Base-by-base conservation (phyloP, 2,888 invertebrate species). In the Eupithecia subumbrata region DNA sequence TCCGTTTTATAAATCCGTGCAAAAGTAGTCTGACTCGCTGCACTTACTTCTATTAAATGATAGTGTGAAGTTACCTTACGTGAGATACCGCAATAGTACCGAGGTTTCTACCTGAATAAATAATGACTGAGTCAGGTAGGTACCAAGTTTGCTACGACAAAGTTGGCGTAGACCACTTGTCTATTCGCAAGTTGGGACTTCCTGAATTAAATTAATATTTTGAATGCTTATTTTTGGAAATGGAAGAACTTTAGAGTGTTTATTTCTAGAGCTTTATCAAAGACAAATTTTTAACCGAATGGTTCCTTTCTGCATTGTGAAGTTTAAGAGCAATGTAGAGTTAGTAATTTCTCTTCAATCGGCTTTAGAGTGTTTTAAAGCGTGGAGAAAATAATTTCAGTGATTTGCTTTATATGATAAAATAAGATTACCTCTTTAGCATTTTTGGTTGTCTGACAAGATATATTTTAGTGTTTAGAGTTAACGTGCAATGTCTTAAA, bases 51-150 rank as follows among this genome's bases (percentile, higher is more conserved):
- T 84, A 87, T 86, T 87, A 85, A 89, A 87, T 86, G 86, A 83
- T 84, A 84, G 86, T 86, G 87, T 85, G 84, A 86, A 89, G 86
- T 87, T 87, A 82, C 83, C 82, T 86, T 78, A 86, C 82, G 84
- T 83, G 82, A 81, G 84, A 84, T 84, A 82, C 86, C 86, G 83
- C 87, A 85, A 84, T 85, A 83, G 79, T 83, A 84, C 85, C 83
- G 85, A 83, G 87, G 86, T 88, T 89, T 86, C 86, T 85, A 81
- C 74, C 82, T 90, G 88, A 90, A 90, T 91, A 90, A 89, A 85
- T 89, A 88, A 89, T 86, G 84, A 84, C 75, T 80, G 78, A 82
- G 81, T 80, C 81, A 81, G 82, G 83, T 84, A 80, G 11, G n/a
- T 67, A 67, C 66, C 40, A 67, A 83, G 83, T 84, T 83, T 78